Evolutionary conservation across 2,113 vertebrate species (phyloP), one percentile per base, ranked within the genome.

Genomic region (Urocynchramus pylzowi): DNA sequence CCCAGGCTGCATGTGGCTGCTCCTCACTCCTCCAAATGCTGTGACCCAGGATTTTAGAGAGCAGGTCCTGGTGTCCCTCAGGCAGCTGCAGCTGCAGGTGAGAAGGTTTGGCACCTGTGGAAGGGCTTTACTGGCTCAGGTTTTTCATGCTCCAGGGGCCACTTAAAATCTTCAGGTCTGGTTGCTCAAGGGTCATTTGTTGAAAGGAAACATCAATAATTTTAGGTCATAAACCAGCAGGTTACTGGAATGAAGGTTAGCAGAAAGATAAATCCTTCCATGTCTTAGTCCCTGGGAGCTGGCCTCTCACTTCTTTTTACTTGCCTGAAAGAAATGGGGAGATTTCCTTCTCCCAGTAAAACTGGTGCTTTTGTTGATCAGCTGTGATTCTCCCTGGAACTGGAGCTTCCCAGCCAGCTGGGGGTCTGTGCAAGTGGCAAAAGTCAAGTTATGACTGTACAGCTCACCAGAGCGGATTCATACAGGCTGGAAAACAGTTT

Each of bases 381-480:
- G 67, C 14, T 13, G 23, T 5, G 61, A 2, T 83, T 61, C 33
- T n/a, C 59, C n/a, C 61, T n/a, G 35, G 41, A 41, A 5, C 50
- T 19, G 60, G 26, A 54, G 31, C 64, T 83, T 65, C 54, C 41
- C 53, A 21, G 39, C 20, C 20, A 11, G 15, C 18, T 44, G 64
- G 42, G 27, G 15, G 10, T 28, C 63, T 42, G 24, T 13, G 74
- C 69, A 71, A 26, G 53, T 60, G 45, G 37, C 52, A 77, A 6
- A 73, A 64, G 7, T 37, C 12, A 11, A 10, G 35, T 35, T 76
- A 31, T 4, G 28, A 6, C 20, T 37, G 2, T 17, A 2, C 64
- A 53, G 1, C 33, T 35, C 44, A 61, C 14, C 76, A 30, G 24
- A 22, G 20, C 0, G 0, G n/a, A 28, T 49, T 84, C 23, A 4